Base-by-base conservation (phyloP, 1,140 invertebrate species). In the Caenorhabditis inopinata region DNA sequence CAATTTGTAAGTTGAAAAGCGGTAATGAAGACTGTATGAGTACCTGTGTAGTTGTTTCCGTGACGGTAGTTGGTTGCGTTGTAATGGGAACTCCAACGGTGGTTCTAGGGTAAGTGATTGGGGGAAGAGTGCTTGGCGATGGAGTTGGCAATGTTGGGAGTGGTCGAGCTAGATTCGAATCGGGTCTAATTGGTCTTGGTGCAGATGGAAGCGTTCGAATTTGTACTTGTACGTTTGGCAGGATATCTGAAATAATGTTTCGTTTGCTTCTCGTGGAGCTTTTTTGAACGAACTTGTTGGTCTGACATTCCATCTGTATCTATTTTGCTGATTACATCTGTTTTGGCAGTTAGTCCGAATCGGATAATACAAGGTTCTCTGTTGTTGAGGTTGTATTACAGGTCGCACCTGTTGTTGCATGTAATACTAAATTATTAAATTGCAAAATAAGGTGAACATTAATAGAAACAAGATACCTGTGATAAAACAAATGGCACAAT, bases 271-370 rank as follows among this genome's bases (percentile, higher is more conserved):
- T 0, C 2, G 18, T 35, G 42, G 16, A n/a, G n/a, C 23, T 14
- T 23, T 18, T 25, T 6, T 74, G 12, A 49, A 46, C 79, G 74
- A n/a, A 79, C 78, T 74, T 14, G 77, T 51, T 23, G 85, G 85
- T 76, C 85, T 38, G 48, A 84, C 85, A 48, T 76, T 85, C 82
- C 83, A 86, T 14, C 85, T 81, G 58, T 85, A 85, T 38, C 85
- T 58, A 47, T 21, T 85, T 32, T 85, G 81, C n/a, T 82, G 85
- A 16, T 75, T 78, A 46, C 85, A 85, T 81, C 85, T 47, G 75
- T 84, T 86, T 29, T 62, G 47, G 38, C 85, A 85, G 45, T 85
- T 85, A 11, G 85, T 85, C 38, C 85, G 38, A 7, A 85, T 78
- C 12, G 85, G 85, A 74, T 85, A 85, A 68, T 86, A 85, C 35